A percentile compares a stretch with the other conserved stretches of the same genome.
phyloP scores from a whole-genome alignment of 2,888 invertebrate species.

The Hartigia nigra region DNA sequence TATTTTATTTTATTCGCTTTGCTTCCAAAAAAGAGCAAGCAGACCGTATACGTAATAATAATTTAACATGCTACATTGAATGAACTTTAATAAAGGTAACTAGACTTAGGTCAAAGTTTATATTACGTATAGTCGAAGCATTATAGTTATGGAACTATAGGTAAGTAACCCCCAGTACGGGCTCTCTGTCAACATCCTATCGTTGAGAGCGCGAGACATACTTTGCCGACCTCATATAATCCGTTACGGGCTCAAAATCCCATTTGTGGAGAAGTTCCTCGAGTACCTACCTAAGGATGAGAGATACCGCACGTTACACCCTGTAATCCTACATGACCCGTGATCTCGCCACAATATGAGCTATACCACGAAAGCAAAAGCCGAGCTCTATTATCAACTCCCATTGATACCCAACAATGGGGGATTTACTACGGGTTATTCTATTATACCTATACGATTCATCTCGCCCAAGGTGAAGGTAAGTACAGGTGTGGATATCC shows the following conservation, averaged over 20 bases:
- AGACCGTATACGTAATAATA: too few relatives aligned
- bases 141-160: too few relatives aligned
- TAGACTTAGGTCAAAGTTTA: too few relatives aligned
- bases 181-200: too few relatives aligned
- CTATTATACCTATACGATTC: constrained; percentile 48
- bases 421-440: constrained; percentile 30
- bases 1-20: too few relatives aligned
- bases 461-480: constrained; percentile 57
- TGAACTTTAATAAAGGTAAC: too few relatives aligned
- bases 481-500: constrained; percentile 61
- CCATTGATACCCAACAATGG: constrained; percentile 57
- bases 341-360: constrained; percentile 43
- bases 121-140: too few relatives aligned
- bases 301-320: constrained; percentile 12
- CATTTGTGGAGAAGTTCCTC: not conserved
- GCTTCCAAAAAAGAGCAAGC: too few relatives aligned
- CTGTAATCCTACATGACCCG: constrained; percentile 30
- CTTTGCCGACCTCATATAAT: constrained; percentile 2
- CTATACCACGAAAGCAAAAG: constrained; percentile 50
- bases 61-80: too few relatives aligned
- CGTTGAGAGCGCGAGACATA: not conserved
- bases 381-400: constrained; percentile 61
- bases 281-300: not conserved
- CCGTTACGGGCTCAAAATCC: not conserved
- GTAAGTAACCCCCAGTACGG: too few relatives aligned